Percentiles rank a stretch among this genome's conserved stretches.
phyloP scores from a whole-genome alignment of 2,797 vertebrate genomes.

The Anolis apletophallus region DNA sequence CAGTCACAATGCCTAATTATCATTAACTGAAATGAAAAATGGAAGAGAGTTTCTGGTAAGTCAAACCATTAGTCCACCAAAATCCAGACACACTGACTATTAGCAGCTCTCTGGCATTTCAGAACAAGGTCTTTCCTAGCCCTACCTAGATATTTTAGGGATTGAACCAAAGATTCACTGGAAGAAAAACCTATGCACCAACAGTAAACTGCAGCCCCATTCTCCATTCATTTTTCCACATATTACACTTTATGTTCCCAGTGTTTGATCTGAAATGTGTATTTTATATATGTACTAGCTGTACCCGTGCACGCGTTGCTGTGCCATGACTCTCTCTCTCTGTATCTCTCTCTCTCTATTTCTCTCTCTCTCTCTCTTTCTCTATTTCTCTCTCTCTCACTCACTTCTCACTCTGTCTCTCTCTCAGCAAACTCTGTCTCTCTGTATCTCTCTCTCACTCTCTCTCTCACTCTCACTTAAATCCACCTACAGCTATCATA shows the following conservation, averaged over 20 bases:
- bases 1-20: background rate
- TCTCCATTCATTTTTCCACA: background rate
- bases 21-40: background rate
- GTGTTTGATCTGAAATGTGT: background rate
- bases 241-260: background rate
- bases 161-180: background rate
- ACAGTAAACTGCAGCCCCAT: background rate
- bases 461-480: too few species aligned
- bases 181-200: background rate
- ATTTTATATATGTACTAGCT: background rate
- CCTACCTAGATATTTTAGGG: background rate
- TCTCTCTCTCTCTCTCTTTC: too few species aligned
- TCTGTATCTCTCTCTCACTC: too few species aligned
- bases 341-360: too few species aligned
- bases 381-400: too few species aligned
- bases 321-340: too few species aligned
- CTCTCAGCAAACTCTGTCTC: too few species aligned
- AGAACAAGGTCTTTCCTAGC: background rate
- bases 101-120: background rate
- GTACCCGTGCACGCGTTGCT: too few species aligned
- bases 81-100: background rate
- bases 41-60: background rate
- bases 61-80: too few species aligned
- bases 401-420: too few species aligned
- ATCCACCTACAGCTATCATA: background rate